Conservation (phyloP, 2,888 invertebrate genomes). For the Chalcosyrphus nemorum region DNA sequence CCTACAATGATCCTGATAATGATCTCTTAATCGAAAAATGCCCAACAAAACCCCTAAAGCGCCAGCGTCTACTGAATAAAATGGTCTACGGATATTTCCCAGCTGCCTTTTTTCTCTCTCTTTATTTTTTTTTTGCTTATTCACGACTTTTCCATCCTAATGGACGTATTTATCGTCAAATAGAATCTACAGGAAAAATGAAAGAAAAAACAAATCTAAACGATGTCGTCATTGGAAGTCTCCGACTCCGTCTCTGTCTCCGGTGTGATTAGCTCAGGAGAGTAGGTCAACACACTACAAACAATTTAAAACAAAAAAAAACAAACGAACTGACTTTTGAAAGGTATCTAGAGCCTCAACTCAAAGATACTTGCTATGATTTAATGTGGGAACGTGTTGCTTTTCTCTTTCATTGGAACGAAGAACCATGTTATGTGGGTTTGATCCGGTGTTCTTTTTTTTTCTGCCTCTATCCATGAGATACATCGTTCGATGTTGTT, state of each 20-base stretch:
- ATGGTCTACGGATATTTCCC: conserved; percentile 13
- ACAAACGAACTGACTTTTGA: background rate
- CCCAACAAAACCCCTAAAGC: conserved; percentile 27
- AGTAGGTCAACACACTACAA: conserved; percentile 34
- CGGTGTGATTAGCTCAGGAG: conserved; percentile 45
- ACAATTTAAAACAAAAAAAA: conserved; percentile 16
- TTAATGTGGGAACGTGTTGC: conserved; percentile 43
- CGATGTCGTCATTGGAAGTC: conserved; percentile 48
- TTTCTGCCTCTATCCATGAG: background rate
- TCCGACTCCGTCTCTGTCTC: too few species aligned
- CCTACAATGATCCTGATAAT: conserved; percentile 27
- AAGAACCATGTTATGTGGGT: background rate
- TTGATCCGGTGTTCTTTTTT: background rate
- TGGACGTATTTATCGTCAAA: conserved; percentile 52
- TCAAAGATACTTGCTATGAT: background rate
- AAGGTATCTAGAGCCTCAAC: conserved; percentile 11
- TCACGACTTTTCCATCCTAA: conserved; percentile 45
- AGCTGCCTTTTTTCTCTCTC: conserved; percentile 2
- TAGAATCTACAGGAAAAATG: conserved; percentile 34
- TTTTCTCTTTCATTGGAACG: background rate
- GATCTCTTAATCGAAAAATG: conserved; percentile 54
- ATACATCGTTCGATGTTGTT: background rate
- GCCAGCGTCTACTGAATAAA: conserved; percentile 24
- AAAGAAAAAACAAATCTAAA: conserved; percentile 6
- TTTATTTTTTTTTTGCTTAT: conserved; percentile 36